Percentiles rank a stretch among this genome's conserved stretches.
These are phyloP conservation scores for Myripristis jacobus DNA, from an alignment of 2,797 vertebrate species.

Conservation along the genomic window DNA sequence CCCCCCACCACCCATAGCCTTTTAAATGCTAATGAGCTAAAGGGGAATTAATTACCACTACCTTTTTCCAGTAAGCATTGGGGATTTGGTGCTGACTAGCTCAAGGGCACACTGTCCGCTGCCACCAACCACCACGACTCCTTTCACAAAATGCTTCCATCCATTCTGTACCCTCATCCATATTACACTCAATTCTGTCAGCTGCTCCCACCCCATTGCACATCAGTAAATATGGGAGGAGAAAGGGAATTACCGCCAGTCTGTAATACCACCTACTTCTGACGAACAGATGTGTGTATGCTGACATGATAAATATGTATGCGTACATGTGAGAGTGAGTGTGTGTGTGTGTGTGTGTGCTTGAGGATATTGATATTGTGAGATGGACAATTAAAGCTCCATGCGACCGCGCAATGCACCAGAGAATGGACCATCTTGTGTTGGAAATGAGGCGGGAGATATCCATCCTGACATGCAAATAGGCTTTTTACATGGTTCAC, in stretches of 20 bases:
- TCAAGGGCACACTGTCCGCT: slow-evolving; percentile 2
- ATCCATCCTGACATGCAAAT: slow-evolving; percentile 39
- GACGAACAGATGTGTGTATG: slow-evolving; percentile 12
- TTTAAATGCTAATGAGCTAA: slow-evolving; percentile 42
- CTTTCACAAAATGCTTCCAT: background rate
- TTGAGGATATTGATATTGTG: slow-evolving; percentile 36
- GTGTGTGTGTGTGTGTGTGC: background rate
- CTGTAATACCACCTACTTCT: background rate
- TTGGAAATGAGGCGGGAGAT: slow-evolving; percentile 31
- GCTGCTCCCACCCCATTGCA: slow-evolving; percentile 13
- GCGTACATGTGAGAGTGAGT: slow-evolving; percentile 9
- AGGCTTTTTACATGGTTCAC: slow-evolving; percentile 42
- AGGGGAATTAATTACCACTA: slow-evolving; percentile 19
- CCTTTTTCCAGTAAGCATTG: background rate
- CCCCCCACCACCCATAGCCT: no score
- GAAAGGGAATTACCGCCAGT: background rate
- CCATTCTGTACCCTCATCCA: background rate
- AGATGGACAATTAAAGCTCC: slow-evolving; percentile 51
- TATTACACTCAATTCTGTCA: background rate
- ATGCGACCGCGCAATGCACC: background rate
- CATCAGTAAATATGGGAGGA: slow-evolving; percentile 9
- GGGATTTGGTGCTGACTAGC: background rate
- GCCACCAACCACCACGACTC: background rate
- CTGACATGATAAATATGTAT: slow-evolving; percentile 6
- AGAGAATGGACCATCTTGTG: slow-evolving; percentile 30